Percentiles rank a stretch among this genome's conserved stretches.
phyloP scores from a whole-genome alignment of 2,797 vertebrate species.

The Novumbra hubbsi region DNA sequence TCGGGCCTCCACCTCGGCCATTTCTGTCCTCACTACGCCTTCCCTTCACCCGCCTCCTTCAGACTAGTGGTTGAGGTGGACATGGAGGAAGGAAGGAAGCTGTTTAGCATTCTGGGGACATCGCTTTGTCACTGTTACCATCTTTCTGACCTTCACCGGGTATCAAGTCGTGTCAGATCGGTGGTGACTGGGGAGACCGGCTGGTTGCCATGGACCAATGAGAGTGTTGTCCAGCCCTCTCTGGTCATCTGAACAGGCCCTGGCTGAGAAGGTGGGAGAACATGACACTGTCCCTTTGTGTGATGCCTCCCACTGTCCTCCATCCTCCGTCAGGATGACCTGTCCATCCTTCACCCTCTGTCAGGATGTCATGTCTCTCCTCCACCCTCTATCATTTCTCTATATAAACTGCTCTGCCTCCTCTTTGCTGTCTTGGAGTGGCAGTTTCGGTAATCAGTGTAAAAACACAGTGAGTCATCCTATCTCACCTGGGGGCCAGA shows the following conservation, averaged over 20 bases:
- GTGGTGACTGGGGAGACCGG: not conserved
- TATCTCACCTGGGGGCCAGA: constrained; percentile 9
- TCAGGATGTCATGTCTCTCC: not conserved
- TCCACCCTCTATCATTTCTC: not conserved
- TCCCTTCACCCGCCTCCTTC: constrained; percentile 31
- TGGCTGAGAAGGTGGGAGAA: constrained; percentile 11
- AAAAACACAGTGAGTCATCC: constrained; percentile 33
- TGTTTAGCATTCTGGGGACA: constrained; percentile 16
- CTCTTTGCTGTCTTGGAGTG: constrained; percentile 13
- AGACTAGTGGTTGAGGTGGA: constrained; percentile 31
- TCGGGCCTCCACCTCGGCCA: constrained; percentile 16
- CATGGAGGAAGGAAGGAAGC: constrained; percentile 22
- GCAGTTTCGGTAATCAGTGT: constrained; percentile 25
- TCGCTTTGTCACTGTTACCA: not conserved
- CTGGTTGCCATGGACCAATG: not conserved
- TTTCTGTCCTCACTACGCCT: constrained; percentile 12
- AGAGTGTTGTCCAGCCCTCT: not conserved
- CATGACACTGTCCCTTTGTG: not conserved
- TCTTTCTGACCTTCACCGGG: not conserved
- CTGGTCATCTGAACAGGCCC: not conserved
- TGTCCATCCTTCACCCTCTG: not conserved
- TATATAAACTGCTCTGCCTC: not conserved
- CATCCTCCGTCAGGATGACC: not conserved
- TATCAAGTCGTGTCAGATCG: not conserved
- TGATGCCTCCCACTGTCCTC: not conserved